Percentiles rank a stretch among this genome's conserved stretches.
Evolutionary conservation across 2,113 vertebrate species (phyloP).

Genomic region (Sinosuthora webbiana): DNA sequence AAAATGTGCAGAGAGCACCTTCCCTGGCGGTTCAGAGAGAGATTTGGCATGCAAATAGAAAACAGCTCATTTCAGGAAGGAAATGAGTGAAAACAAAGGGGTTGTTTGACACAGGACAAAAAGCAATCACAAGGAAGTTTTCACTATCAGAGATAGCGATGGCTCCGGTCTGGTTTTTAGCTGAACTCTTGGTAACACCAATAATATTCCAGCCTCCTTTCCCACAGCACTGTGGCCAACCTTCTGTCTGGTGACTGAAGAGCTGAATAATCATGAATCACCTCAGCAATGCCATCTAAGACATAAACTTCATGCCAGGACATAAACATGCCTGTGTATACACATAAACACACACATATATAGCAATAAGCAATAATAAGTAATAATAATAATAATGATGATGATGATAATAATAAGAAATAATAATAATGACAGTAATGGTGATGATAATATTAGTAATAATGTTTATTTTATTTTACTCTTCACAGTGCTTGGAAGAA

Average conservation of each 20-base stretch:
- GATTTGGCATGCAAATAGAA: neutral
- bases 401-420: neutral
- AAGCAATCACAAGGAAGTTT: neutral
- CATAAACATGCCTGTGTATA: rapidly evolving
- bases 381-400: neutral
- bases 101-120: neutral
- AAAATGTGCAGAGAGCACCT: neutral
- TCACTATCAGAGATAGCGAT: neutral
- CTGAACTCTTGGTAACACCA: neutral
- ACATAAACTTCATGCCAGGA: neutral
- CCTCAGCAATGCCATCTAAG: neutral
- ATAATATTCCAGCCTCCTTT: neutral
- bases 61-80: neutral
- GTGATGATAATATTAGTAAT: no score
- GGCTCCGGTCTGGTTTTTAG: neutral
- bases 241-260: neutral
- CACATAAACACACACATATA: rapidly evolving
- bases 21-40: neutral
- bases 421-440: no score
- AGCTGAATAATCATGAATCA: neutral
- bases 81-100: neutral
- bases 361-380: neutral
- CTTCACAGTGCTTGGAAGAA: neutral
- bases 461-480: neutral
- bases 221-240: neutral